Evolutionary conservation across 2,797 vertebrate species (phyloP).

Genomic region (Oophaga sylvatica): DNA sequence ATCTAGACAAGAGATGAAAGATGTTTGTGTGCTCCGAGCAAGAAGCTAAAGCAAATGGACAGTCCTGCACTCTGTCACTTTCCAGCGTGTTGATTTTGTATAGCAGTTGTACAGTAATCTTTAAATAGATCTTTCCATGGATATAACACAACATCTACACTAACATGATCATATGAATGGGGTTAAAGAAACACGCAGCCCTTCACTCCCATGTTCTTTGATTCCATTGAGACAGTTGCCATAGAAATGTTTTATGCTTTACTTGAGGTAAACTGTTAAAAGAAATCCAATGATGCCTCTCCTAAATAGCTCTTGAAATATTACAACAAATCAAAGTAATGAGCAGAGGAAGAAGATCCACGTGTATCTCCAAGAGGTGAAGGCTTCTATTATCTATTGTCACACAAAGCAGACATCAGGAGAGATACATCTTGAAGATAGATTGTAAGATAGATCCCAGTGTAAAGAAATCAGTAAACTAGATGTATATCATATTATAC

Average conservation of each 20-base stretch:
- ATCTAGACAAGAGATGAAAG: neutral
- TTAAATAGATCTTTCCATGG: constrained; percentile 37
- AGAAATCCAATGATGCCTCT: constrained; percentile 37
- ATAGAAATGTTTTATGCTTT: constrained; percentile 56
- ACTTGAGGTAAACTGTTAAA: constrained; percentile 26
- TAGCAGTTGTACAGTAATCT: neutral
- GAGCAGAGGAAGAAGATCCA: constrained; percentile 19
- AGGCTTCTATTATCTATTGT: neutral
- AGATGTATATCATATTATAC: too few relatives aligned
- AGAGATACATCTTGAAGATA: neutral
- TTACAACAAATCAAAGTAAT: constrained; percentile 54
- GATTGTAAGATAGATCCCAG: neutral
- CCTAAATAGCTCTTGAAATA: constrained; percentile 52
- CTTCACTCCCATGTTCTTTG: constrained; percentile 26
- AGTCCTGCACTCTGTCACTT: constrained; percentile 13
- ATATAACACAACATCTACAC: neutral
- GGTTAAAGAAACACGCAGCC: neutral
- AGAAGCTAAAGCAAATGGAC: neutral
- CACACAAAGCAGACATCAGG: constrained; percentile 13
- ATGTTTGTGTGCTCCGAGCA: neutral
- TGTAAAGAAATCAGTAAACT: neutral
- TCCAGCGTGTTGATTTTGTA: constrained; percentile 7
- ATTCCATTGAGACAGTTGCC: constrained; percentile 44
- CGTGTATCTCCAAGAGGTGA: neutral
- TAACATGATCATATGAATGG: neutral